Percentiles rank a stretch among this genome's conserved stretches.
phyloP scores from a whole-genome alignment of 2,113 vertebrate species.

The Chaetops frenatus region DNA sequence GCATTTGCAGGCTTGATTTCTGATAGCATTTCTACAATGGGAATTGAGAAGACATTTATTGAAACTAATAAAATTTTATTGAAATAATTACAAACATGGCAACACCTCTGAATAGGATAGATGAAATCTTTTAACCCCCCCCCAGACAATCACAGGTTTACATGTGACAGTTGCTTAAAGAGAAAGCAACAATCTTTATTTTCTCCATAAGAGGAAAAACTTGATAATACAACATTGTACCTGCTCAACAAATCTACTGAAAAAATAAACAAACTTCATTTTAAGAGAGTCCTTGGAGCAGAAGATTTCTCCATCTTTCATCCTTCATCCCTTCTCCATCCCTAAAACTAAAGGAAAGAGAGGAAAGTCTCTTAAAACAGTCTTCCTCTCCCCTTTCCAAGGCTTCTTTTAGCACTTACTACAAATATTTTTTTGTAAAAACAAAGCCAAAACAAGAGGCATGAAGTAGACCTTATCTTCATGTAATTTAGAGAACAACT shows the following conservation, averaged over 20 bases:
- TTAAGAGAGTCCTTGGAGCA: not conserved
- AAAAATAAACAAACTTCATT: not conserved
- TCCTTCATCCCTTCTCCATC: not conserved
- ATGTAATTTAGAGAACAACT: not conserved
- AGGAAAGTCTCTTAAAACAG: not conserved
- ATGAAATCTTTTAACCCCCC: not conserved
- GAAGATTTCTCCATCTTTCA: not conserved
- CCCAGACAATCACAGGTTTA: not conserved
- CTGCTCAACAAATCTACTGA: not conserved
- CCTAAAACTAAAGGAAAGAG: not conserved
- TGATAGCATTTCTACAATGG: not conserved
- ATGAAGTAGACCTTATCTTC: not conserved
- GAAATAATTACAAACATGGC: not conserved
- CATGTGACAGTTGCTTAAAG: not conserved
- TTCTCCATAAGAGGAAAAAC: not conserved
- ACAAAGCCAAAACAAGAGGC: not conserved
- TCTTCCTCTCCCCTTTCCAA: not conserved
- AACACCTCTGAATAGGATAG: not conserved
- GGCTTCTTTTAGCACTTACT: not conserved
- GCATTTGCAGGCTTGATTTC: not conserved
- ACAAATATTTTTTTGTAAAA: not conserved
- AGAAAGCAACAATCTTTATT: not conserved
- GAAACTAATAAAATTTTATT: not conserved
- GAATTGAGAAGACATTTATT: not conserved
- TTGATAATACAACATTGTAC: not conserved